Evolutionary conservation across 2,888 invertebrate genomes (phyloP).

Genomic region (Cheilosia variabilis): DNA sequence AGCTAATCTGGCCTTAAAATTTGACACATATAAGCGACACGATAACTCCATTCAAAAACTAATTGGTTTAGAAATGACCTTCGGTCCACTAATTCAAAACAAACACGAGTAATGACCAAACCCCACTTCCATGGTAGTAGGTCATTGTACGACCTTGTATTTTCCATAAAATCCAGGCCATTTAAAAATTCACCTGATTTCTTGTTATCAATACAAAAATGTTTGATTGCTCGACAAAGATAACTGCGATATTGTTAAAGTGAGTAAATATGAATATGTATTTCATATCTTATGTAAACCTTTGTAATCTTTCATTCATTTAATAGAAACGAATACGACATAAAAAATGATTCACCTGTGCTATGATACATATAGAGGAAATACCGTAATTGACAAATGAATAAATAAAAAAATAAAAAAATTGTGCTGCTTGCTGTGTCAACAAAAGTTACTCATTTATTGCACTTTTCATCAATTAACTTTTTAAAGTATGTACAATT

Average conservation of each 20-base stretch:
- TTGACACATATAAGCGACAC: neutral
- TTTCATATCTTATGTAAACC: constrained; percentile 30
- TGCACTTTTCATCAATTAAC: constrained; percentile 22
- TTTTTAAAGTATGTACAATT: neutral
- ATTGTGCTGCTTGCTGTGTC: neutral
- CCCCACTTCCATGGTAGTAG: constrained; percentile 9
- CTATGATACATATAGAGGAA: neutral
- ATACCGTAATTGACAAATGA: constrained; percentile 25
- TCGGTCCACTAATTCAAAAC: neutral
- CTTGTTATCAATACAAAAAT: constrained; percentile 42
- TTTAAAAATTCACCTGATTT: constrained; percentile 18
- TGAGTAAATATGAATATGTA: neutral
- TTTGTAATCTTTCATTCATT: constrained; percentile 45
- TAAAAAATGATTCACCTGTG: constrained; percentile 53
- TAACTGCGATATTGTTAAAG: neutral
- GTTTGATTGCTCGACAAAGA: constrained; percentile 7
- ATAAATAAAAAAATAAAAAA: constrained; percentile 6
- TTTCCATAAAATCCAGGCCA: constrained; percentile 27
- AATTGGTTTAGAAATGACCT: neutral
- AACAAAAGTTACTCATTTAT: constrained; percentile 59
- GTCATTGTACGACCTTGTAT: constrained; percentile 59
- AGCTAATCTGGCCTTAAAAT: neutral
- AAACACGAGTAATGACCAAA: constrained; percentile 11
- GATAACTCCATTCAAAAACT: neutral
- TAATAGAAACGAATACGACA: constrained; percentile 4